phyloP scores from a whole-genome alignment of 2,888 invertebrate species.

The Leptinotarsa juncta region DNA sequence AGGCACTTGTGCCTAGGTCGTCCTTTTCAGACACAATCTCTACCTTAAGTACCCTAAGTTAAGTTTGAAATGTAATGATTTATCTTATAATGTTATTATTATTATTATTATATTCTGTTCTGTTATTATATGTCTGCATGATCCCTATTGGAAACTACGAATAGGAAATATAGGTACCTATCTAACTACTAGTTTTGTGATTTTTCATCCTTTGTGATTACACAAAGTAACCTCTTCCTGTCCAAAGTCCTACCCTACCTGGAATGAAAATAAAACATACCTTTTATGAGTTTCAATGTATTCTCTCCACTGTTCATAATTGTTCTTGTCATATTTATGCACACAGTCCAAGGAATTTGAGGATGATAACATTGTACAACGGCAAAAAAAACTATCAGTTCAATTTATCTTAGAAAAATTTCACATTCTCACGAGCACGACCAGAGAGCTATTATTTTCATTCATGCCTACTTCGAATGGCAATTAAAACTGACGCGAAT shows the following conservation, averaged over 20 bases:
- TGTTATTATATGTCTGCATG: too few species aligned
- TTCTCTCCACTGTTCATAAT: conserved; percentile 24
- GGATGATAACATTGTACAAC: conserved; percentile 3
- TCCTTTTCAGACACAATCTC: too few species aligned
- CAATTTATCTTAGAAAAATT: background rate
- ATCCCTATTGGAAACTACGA: too few species aligned
- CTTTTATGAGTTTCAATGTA: conserved; percentile 35
- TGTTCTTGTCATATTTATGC: conserved; percentile 30
- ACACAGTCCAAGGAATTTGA: conserved; percentile 24
- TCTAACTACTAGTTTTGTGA: too few species aligned
- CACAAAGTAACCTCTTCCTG: too few species aligned
- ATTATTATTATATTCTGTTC: too few species aligned
- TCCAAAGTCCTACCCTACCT: background rate
- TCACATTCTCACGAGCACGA: background rate
- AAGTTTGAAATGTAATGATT: too few species aligned
- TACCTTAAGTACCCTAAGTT: too few species aligned
- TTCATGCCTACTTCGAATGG: background rate
- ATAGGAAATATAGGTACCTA: too few species aligned
- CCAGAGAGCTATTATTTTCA: background rate
- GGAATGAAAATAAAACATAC: conserved; percentile 23
- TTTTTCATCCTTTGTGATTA: too few species aligned
- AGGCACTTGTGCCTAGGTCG: too few species aligned
- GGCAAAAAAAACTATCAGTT: background rate
- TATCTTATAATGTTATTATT: too few species aligned
- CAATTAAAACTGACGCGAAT: background rate